A percentile compares a stretch with the other conserved stretches of the same genome.
Conservation (phyloP, 2,888 invertebrate species). For the Anaspis maculata region DNA sequence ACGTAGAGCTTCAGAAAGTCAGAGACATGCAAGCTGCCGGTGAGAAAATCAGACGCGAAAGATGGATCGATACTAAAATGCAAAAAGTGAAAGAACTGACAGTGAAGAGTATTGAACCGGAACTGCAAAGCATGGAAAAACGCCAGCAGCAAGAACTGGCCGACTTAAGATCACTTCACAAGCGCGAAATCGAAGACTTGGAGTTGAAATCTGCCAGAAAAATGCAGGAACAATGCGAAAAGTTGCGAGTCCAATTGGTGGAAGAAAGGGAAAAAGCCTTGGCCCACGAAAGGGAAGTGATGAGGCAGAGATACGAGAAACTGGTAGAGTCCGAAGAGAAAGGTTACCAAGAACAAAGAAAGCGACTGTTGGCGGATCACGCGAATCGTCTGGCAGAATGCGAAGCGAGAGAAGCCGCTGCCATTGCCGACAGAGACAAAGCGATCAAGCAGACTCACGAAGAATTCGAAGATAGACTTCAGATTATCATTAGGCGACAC, state of each 20-base stretch:
- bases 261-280: slow-evolving; percentile 56
- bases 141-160: slow-evolving; percentile 57
- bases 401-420: slow-evolving; percentile 42
- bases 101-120: slow-evolving; percentile 79
- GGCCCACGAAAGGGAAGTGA: slow-evolving; percentile 51
- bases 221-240: slow-evolving; percentile 53
- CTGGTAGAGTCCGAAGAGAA: slow-evolving; percentile 49
- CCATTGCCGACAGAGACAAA: slow-evolving; percentile 42
- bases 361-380: slow-evolving; percentile 45
- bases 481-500: slow-evolving; percentile 44
- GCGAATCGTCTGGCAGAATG: slow-evolving; percentile 40
- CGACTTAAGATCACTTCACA: slow-evolving; percentile 59
- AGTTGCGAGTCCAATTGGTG: slow-evolving; percentile 51
- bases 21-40: slow-evolving; percentile 71
- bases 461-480: slow-evolving; percentile 46
- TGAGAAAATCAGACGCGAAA: slow-evolving; percentile 65
- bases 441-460: slow-evolving; percentile 43
- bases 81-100: slow-evolving; percentile 84
- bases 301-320: slow-evolving; percentile 50
- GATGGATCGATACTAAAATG: slow-evolving; percentile 77
- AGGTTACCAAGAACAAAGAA: slow-evolving; percentile 48
- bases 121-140: slow-evolving; percentile 69
- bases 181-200: slow-evolving; percentile 57
- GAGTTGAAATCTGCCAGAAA: slow-evolving; percentile 53
- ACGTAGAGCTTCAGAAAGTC: slow-evolving; percentile 63